phyloP scores from a whole-genome alignment of 2,113 vertebrate species.

The Brachionichthys hirsutus region DNA sequence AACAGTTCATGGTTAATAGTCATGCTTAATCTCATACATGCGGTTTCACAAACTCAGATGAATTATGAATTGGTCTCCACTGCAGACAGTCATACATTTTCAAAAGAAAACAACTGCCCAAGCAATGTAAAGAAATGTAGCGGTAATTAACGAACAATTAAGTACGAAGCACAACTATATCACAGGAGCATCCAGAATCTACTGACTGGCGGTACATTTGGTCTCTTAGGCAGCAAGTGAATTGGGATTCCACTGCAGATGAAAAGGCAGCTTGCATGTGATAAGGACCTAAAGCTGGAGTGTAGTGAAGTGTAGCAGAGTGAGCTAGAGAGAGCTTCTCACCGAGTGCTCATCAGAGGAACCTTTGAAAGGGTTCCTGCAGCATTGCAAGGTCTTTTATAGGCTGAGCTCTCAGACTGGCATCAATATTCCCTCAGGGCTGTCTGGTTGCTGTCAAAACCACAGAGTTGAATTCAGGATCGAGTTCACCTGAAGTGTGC shows the following conservation, averaged over 20 bases:
- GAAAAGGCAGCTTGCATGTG: conserved; percentile 28
- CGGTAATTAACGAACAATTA: not conserved
- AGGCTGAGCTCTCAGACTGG: conserved; percentile 41
- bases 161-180: not conserved
- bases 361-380: conserved; percentile 54
- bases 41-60: conserved; percentile 19
- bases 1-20: conserved; percentile 24
- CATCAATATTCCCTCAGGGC: conserved; percentile 54
- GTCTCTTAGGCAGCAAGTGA: conserved; percentile 33
- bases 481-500: conserved; percentile 39
- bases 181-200: not conserved
- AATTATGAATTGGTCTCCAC: conserved; percentile 14
- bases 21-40: conserved; percentile 23
- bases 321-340: conserved; percentile 47
- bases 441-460: conserved; percentile 51
- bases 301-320: conserved; percentile 41
- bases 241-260: conserved; percentile 34
- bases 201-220: conserved; percentile 11
- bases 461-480: conserved; percentile 47
- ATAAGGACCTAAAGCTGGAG: conserved; percentile 47
- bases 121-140: not conserved
- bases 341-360: conserved; percentile 53
- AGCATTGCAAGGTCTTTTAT: conserved; percentile 53
- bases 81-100: conserved; percentile 12
- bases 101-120: conserved; percentile 5